A percentile compares a stretch with the other conserved stretches of the same genome.
Conservation (phyloP, 1,140 invertebrate species). For the Lanistes nyassanus region DNA sequence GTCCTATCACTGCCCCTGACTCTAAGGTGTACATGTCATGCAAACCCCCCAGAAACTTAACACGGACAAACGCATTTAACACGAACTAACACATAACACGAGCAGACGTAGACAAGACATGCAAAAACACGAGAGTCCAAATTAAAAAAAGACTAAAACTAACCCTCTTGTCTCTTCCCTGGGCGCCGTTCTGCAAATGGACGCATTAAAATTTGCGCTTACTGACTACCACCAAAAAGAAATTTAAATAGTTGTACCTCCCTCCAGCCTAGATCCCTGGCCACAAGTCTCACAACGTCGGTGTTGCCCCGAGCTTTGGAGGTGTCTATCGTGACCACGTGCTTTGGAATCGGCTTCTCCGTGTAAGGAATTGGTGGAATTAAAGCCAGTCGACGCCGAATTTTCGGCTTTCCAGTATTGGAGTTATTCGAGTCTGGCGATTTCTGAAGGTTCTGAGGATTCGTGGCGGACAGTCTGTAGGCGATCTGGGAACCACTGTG, state of each 20-base stretch:
- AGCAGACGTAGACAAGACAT: too few species aligned
- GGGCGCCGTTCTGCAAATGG: too few species aligned
- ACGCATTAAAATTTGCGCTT: too few species aligned
- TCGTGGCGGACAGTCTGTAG: not conserved
- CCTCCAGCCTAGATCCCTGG: constrained; percentile 62
- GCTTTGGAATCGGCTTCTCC: constrained; percentile 36
- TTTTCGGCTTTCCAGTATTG: not conserved
- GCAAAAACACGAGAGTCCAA: too few species aligned
- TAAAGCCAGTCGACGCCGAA: not conserved
- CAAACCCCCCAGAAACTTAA: too few species aligned
- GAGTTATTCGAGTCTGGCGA: not conserved
- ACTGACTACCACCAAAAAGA: too few species aligned
- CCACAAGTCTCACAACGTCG: constrained; percentile 59
- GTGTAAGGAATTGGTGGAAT: constrained; percentile 22
- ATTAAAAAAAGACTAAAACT: too few species aligned
- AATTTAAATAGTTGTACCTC: constrained; percentile 55
- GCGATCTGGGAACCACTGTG: not conserved
- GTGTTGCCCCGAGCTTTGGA: constrained; percentile 58
- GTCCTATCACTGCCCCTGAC: too few species aligned
- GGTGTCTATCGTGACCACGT: constrained; percentile 62
- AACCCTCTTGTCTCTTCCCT: too few species aligned
- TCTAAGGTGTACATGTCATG: too few species aligned
- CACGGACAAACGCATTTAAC: too few species aligned
- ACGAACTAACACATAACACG: too few species aligned
- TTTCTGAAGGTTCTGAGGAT: not conserved